Evolutionary conservation across 2,797 vertebrate species (phyloP), one percentile per base, ranked within the genome.

Genomic region (Characodon lateralis): DNA sequence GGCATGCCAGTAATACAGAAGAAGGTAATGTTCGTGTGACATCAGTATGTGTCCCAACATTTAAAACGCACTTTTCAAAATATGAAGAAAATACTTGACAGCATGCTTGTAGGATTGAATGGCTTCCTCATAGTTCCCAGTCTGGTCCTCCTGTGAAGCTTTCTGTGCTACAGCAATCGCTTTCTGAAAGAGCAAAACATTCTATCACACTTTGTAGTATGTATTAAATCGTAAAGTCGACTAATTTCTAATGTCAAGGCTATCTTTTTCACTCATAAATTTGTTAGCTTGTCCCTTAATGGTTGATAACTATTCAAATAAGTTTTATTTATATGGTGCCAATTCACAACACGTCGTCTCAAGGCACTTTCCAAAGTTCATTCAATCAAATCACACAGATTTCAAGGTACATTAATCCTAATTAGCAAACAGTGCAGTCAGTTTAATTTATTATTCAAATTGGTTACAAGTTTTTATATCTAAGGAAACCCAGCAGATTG

Each of bases 61-160:
- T 48, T 35, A 1, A 71, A n/a, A 94, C 98, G 94, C 94, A 99
- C 98, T 97, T 95, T 99, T 99, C 81, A 98, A 58, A 76, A 99
- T 95, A 61, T 99, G 98, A 68, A 99, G 93, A 91, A 99, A 98
- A 91, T 97, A 97, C 91, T 98, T 97, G 82, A 99, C 98, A 58
- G 98, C 96, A 1, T 98, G 96, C 24, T 99, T 96, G 91, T 99
- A 99, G 73, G 97, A 95, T 2, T 85, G 94, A 68, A 99, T 95
- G 71, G 98, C 98, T 88, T 99, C 98, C 77, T 97, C 97, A 65
- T 96, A 99, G 90, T 99, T 98, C 58, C 96, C 96, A 68, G 94
- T 97, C 89, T 98, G 96, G 90, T 99, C 98, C 87, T 98, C 97
- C 76, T 98, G 95, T 0, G 97, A 96, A 72, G 98, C 98, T 93